phyloP scores from a whole-genome alignment of 92 coral and sea anemone species.

The Chrysogorgia sp. region DNA sequence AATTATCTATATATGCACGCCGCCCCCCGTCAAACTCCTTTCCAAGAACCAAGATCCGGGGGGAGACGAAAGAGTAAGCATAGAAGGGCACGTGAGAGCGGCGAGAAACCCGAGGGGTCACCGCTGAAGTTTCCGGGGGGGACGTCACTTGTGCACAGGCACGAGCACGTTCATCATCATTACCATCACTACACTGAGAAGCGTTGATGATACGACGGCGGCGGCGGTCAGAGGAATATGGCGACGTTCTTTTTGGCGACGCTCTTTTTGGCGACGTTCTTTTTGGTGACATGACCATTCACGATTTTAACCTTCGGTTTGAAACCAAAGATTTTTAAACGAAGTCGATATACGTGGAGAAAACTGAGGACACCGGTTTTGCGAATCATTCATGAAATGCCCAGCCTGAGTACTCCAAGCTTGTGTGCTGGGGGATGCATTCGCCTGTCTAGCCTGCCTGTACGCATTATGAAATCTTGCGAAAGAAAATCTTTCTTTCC shows the following conservation, averaged over 20 bases:
- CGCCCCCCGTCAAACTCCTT: conserved; percentile 73
- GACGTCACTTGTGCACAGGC: conserved; percentile 72
- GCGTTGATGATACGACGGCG: conserved; percentile 1
- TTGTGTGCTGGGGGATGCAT: too few species aligned
- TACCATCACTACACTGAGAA: conserved; percentile 81
- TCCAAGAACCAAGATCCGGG: conserved; percentile 59
- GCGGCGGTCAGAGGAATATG: neutral
- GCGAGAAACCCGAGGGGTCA: conserved; percentile 61
- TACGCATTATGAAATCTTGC: too few species aligned
- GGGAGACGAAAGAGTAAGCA: conserved; percentile 61
- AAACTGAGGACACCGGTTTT: too few species aligned
- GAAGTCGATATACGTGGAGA: too few species aligned
- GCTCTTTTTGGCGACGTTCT: neutral
- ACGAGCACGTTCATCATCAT: conserved; percentile 93
- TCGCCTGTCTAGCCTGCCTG: too few species aligned
- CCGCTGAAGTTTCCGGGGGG: conserved; percentile 69
- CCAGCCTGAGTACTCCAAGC: too few species aligned
- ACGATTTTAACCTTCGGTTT: too few species aligned
- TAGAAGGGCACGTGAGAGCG: conserved; percentile 58
- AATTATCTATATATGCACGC: conserved; percentile 66
- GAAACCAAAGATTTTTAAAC: too few species aligned
- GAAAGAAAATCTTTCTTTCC: too few species aligned
- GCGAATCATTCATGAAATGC: too few species aligned
- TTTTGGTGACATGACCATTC: too few species aligned
- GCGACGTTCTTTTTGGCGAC: neutral